A percentile compares a stretch with the other conserved stretches of the same genome.
phyloP scores from a whole-genome alignment of 2,888 invertebrate species.

The Polyommatus icarus region DNA sequence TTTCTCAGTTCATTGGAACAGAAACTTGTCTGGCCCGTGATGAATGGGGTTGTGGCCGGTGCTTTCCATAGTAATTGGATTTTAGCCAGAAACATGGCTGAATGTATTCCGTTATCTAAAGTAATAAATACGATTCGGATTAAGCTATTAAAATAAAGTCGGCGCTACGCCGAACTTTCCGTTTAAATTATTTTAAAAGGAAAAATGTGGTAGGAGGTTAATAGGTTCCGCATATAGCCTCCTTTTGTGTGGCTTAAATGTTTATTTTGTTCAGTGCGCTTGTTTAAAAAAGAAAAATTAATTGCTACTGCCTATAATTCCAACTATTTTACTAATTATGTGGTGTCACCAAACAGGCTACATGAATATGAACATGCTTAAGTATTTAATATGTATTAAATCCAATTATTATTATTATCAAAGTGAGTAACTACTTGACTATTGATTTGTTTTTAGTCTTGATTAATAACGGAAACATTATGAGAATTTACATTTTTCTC shows the following conservation, averaged over 20 bases:
- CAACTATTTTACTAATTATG: too few relatives aligned
- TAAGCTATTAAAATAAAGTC: conserved; percentile 34
- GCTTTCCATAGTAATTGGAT: conserved; percentile 43
- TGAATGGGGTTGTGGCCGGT: conserved; percentile 42
- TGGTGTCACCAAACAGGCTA: not conserved
- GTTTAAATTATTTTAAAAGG: conserved; percentile 24
- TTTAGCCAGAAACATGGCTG: conserved; percentile 40
- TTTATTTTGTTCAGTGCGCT: not conserved
- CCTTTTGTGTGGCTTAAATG: not conserved
- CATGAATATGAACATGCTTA: not conserved
- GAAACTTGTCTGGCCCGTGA: conserved; percentile 44
- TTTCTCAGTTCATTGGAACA: conserved; percentile 44
- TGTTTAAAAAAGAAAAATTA: not conserved
- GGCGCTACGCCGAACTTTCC: conserved; percentile 24
- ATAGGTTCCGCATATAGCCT: conserved; percentile 17
- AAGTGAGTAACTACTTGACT: too few relatives aligned
- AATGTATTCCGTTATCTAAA: conserved; percentile 40
- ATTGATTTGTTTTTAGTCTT: too few relatives aligned
- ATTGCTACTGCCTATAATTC: not conserved
- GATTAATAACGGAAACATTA: too few relatives aligned
- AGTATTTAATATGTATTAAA: too few relatives aligned
- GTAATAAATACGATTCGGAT: conserved; percentile 33
- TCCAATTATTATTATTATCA: too few relatives aligned
- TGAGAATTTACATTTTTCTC: too few relatives aligned
- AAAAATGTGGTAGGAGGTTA: conserved; percentile 31